Evolutionary conservation across 1,140 invertebrate genomes (phyloP).

Genomic region (Drosophila jambulina): DNA sequence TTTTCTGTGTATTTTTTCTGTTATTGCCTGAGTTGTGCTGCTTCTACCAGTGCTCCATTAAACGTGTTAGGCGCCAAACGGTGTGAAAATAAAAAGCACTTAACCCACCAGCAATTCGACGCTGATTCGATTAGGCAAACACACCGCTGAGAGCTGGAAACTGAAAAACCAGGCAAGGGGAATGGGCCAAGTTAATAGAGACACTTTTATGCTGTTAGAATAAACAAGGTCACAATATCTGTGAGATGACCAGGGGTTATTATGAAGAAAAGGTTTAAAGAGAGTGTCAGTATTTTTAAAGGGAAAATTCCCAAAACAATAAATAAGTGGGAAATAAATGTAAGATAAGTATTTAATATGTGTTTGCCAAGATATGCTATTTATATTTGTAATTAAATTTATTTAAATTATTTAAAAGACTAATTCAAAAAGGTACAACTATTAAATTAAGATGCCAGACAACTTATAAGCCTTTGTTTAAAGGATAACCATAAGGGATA

Average conservation of each 20-base stretch:
- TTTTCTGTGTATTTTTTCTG: not conserved
- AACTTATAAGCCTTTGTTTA: too few relatives aligned
- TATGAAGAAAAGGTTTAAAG: not conserved
- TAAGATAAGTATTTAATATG: too few relatives aligned
- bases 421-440: too few relatives aligned
- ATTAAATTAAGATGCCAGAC: too few relatives aligned
- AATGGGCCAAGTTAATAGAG: slow-evolving; percentile 19
- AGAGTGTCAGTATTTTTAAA: not conserved
- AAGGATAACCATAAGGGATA: too few relatives aligned
- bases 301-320: not conserved
- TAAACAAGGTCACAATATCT: slow-evolving; percentile 9
- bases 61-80: slow-evolving; percentile 66
- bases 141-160: slow-evolving; percentile 27
- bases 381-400: too few relatives aligned
- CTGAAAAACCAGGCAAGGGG: not conserved
- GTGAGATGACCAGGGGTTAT: slow-evolving; percentile 1
- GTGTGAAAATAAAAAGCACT: slow-evolving; percentile 65
- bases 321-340: too few relatives aligned
- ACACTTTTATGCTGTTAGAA: slow-evolving; percentile 6
- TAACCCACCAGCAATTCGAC: slow-evolving; percentile 49
- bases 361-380: too few relatives aligned
- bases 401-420: too few relatives aligned
- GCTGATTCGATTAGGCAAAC: slow-evolving; percentile 59
- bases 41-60: slow-evolving; percentile 60
- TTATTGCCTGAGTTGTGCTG: slow-evolving; percentile 12